A percentile compares a stretch with the other conserved stretches of the same genome.
phyloP scores from a whole-genome alignment of 1,140 invertebrate species.

The Eurosta solidaginis region DNA sequence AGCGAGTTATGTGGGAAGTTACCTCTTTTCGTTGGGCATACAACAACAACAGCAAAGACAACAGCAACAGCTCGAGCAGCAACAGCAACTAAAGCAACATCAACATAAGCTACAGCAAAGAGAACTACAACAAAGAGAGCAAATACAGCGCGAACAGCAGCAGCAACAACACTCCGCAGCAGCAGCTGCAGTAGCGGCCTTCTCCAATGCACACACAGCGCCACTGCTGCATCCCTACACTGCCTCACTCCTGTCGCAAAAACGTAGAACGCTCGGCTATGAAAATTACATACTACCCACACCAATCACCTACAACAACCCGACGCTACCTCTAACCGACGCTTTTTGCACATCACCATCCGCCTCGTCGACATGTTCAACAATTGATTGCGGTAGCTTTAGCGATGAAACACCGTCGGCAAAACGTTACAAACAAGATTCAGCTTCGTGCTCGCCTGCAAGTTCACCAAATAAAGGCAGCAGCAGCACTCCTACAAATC shows the following conservation, averaged over 20 bases:
- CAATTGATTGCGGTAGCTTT: slow-evolving; percentile 40
- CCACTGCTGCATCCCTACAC: slow-evolving; percentile 52
- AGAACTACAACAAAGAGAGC: neutral
- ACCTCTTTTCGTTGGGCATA: slow-evolving; percentile 66
- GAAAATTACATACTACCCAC: slow-evolving; percentile 11
- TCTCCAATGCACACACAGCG: neutral
- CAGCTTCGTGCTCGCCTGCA: slow-evolving; percentile 49
- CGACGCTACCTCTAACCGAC: neutral
- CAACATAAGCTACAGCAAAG: slow-evolving; percentile 9
- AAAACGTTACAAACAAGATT: slow-evolving; percentile 48
- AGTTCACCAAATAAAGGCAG: slow-evolving; percentile 45
- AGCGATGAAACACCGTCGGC: slow-evolving; percentile 42
- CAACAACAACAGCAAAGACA: slow-evolving; percentile 65
- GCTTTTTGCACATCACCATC: slow-evolving; percentile 53
- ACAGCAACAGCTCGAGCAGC: slow-evolving; percentile 58
- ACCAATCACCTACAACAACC: neutral
- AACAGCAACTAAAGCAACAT: slow-evolving; percentile 33
- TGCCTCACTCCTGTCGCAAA: slow-evolving; percentile 45
- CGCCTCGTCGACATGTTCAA: slow-evolving; percentile 48
- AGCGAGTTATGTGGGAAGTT: slow-evolving; percentile 66
- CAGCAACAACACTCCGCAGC: slow-evolving; percentile 27
- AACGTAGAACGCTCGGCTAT: slow-evolving; percentile 42
- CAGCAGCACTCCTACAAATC: neutral
- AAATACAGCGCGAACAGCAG: too few species aligned
- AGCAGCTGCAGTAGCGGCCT: slow-evolving; percentile 34